Evolutionary conservation across 2,113 vertebrate genomes (phyloP), one percentile per base, ranked within the genome.

Genomic region (Cyprinus carpio): DNA sequence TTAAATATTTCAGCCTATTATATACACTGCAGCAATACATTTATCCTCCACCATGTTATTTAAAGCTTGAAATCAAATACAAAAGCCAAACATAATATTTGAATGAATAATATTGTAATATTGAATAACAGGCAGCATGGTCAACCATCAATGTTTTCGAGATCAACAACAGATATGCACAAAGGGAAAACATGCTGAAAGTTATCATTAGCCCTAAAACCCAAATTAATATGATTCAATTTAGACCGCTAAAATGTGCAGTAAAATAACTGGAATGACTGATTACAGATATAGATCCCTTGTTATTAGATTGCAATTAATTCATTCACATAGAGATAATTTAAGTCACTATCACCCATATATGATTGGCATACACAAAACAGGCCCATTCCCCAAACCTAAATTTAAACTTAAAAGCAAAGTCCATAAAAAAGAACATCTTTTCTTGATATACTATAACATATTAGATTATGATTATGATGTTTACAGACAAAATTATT

Each of bases 11-110:
- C 82, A 72, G 62, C 34, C 69, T 86, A 88, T 79, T 89, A 90
- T 91, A 87, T 90, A 91, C 88, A 91, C 69, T 34, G 34, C 64
- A 82, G 85, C 69, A 64, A 87, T 49, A 86, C 65, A 72, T 83
- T 71, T 86, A 25, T 84, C 71, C 51, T 86, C 56, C 15, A 16
- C 46, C 79, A 60, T 67, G 62, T 65, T 67, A 65, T 46, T 88
- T 85, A 87, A 88, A 89, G 88, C 88, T 85, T 77, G 15, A 84
- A 90, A 84, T 56, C 87, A 81, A 82, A 82, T 58, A 34, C 60
- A 86, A 75, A 86, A 34, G 49, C 23, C 60, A 62, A 76, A 67
- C 13, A 23, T 65, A 74, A 78, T 80, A 83, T 83, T 54, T 37
- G 64, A 54, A 51, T 78, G 77, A 65, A 25, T 81, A 83, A 34